These are phyloP conservation scores for Hypomecis atomaria DNA, from an alignment of 2,888 invertebrate species.

Conservation along the genomic window DNA sequence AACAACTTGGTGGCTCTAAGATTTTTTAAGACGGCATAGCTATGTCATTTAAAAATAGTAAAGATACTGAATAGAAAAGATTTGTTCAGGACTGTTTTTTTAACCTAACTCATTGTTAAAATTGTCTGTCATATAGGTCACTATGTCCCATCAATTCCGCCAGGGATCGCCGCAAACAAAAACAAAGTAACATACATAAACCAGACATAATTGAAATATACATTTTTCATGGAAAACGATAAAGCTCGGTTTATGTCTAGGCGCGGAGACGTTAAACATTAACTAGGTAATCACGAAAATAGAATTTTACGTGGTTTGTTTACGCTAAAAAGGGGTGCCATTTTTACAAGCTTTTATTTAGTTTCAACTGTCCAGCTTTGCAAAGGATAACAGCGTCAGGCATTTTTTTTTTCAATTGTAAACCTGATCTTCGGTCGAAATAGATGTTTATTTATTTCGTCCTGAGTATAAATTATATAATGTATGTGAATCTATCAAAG, in stretches of 20 bases:
- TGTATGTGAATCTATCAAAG: too few relatives aligned
- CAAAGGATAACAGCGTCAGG: background rate
- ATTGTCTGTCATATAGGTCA: background rate
- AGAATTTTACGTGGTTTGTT: slow-evolving; percentile 16
- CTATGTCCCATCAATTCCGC: slow-evolving; percentile 10
- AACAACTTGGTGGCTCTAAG: too few relatives aligned
- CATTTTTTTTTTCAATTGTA: too few relatives aligned
- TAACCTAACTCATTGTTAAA: background rate
- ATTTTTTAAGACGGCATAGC: too few relatives aligned
- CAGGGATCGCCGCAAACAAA: slow-evolving; percentile 14
- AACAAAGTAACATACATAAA: slow-evolving; percentile 32
- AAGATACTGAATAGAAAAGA: too few relatives aligned
- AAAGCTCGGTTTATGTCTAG: slow-evolving; percentile 29
- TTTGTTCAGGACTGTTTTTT: too few relatives aligned
- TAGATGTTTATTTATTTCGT: too few relatives aligned
- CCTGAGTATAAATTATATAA: too few relatives aligned
- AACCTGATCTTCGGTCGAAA: too few relatives aligned
- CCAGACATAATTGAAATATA: slow-evolving; percentile 32
- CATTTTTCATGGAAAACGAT: slow-evolving; percentile 34
- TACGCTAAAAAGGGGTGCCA: background rate
- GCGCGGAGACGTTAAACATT: slow-evolving; percentile 30
- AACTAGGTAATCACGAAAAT: slow-evolving; percentile 28
- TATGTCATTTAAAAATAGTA: too few relatives aligned
- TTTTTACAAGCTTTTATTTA: background rate
- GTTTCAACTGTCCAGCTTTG: background rate